phyloP scores from a whole-genome alignment of 2,888 invertebrate species.

The Sabellastarte sp. region DNA sequence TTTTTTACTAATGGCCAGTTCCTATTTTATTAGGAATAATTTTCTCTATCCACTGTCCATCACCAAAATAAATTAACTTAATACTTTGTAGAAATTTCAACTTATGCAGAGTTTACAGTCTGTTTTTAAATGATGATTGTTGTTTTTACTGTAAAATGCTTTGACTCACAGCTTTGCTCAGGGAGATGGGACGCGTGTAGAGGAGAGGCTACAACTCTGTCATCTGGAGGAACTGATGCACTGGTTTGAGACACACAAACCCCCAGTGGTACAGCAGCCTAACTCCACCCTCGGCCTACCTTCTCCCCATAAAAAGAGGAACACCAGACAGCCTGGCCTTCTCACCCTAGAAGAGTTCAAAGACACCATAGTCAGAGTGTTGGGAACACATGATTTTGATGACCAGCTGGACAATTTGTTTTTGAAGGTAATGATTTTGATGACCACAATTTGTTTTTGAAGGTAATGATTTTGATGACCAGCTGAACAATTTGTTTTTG shows the following conservation, averaged over 20 bases:
- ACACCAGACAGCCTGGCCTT: slow-evolving; percentile 44
- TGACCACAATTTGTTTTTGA: too few relatives aligned
- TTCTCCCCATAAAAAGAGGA: slow-evolving; percentile 39
- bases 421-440: slow-evolving; percentile 54
- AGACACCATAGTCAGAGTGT: slow-evolving; percentile 47
- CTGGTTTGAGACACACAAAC: slow-evolving; percentile 45
- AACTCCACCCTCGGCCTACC: not conserved
- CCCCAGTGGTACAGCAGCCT: slow-evolving; percentile 14
- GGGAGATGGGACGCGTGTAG: slow-evolving; percentile 38
- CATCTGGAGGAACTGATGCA: slow-evolving; percentile 53
- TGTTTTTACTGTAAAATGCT: too few relatives aligned
- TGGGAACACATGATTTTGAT: slow-evolving; percentile 49
- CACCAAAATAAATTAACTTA: too few relatives aligned
- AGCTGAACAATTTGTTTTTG: too few relatives aligned
- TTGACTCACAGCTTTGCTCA: too few relatives aligned
- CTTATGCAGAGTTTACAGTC: too few relatives aligned
- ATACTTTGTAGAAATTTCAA: too few relatives aligned
- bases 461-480: too few relatives aligned
- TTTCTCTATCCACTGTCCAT: too few relatives aligned
- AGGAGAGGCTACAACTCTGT: slow-evolving; percentile 53
- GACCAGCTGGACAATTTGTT: slow-evolving; percentile 56
- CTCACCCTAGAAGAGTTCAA: slow-evolving; percentile 55
- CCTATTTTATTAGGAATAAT: too few relatives aligned
- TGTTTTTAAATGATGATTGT: too few relatives aligned
- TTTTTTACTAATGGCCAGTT: too few relatives aligned